Percentiles rank a stretch among this genome's conserved stretches.
Conservation (phyloP, 2,113 vertebrate species). For the Condylura cristata region DNA sequence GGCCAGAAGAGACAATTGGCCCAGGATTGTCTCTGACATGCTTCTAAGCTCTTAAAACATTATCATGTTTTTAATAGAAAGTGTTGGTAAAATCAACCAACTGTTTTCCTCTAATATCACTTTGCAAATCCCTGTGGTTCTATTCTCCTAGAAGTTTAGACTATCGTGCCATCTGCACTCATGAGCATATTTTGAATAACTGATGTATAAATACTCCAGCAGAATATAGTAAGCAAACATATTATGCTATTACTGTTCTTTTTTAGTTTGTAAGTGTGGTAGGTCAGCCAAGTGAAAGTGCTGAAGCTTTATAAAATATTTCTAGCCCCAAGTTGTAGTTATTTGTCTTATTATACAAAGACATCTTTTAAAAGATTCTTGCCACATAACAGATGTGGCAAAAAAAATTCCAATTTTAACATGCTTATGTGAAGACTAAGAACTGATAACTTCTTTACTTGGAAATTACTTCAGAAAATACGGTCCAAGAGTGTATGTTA, state of each 20-base stretch:
- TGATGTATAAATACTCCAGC: neutral
- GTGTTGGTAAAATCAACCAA: conserved; percentile 46
- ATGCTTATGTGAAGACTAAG: neutral
- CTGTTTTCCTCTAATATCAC: conserved; percentile 53
- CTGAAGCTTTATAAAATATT: neutral
- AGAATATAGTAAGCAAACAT: neutral
- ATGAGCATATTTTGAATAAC: neutral
- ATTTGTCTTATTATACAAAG: neutral
- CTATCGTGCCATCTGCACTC: neutral
- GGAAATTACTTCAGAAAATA: conserved; percentile 39
- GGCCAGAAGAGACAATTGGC: conserved; percentile 17
- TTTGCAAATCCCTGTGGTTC: conserved; percentile 66
- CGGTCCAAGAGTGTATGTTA: neutral
- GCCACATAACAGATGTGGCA: neutral
- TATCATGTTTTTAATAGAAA: conserved; percentile 37
- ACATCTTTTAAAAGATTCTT: no score
- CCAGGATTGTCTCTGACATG: neutral
- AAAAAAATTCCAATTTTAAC: conserved; percentile 1
- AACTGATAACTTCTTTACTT: neutral
- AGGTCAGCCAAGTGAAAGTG: neutral
- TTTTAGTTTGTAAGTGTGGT: conserved; percentile 38
- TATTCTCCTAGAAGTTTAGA: neutral
- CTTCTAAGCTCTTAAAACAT: conserved; percentile 41
- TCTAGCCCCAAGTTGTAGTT: neutral
- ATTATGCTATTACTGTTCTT: neutral